phyloP scores from a whole-genome alignment of 2,888 invertebrate species.

The Lumbricus terrestris region DNA sequence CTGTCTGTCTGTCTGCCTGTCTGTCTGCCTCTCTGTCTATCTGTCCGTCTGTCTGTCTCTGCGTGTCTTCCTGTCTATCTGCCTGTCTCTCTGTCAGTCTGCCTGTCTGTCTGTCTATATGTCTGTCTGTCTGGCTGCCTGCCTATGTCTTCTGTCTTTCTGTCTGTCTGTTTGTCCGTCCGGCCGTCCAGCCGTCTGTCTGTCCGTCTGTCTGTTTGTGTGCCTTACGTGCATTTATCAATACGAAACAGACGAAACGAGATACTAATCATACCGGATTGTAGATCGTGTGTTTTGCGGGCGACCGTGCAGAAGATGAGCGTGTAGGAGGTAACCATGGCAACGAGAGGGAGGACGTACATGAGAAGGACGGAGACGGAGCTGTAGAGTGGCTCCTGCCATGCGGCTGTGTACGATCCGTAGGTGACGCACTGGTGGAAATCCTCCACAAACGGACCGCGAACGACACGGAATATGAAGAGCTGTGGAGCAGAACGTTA shows the following conservation, averaged over 20 bases:
- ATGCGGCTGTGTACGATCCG: conserved; percentile 21
- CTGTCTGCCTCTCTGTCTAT: no score
- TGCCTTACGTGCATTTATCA: neutral
- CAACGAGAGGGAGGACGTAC: conserved; percentile 18
- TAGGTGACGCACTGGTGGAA: conserved; percentile 27
- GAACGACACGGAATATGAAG: conserved; percentile 72
- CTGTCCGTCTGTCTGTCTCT: no score
- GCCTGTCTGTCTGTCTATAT: neutral
- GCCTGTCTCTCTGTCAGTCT: neutral
- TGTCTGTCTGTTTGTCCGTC: neutral
- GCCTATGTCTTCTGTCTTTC: no score
- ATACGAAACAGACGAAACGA: no score
- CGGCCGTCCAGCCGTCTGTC: neutral
- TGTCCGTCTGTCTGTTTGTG: neutral
- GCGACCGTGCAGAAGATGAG: conserved; percentile 22
- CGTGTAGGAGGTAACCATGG: conserved; percentile 20
- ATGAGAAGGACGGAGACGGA: conserved; percentile 6
- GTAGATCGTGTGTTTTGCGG: conserved; percentile 43
- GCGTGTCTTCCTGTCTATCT: neutral
- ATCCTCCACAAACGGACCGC: conserved; percentile 71
- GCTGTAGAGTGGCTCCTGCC: conserved; percentile 26
- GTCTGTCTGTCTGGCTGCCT: no score
- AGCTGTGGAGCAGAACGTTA: conserved; percentile 64
- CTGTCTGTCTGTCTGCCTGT: neutral
- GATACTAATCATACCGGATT: conserved; percentile 32